Evolutionary conservation across 2,113 vertebrate species (phyloP).

Genomic region (Eira barbara): DNA sequence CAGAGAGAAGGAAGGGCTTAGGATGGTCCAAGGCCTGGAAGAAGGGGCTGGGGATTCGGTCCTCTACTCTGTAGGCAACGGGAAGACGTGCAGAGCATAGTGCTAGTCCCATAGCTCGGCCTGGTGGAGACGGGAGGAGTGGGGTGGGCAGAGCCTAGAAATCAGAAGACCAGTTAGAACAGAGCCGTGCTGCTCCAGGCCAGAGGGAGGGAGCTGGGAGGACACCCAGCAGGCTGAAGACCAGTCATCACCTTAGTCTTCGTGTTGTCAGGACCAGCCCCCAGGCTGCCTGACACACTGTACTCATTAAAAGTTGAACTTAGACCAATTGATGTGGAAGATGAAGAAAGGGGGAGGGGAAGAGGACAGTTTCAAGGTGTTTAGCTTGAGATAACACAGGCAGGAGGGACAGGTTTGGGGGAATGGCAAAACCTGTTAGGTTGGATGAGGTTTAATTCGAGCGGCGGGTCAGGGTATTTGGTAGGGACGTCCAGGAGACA

Average conservation of each 20-base stretch:
- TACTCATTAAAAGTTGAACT: not conserved
- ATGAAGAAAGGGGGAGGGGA: not conserved
- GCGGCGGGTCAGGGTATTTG: not conserved
- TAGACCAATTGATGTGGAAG: not conserved
- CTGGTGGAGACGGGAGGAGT: fast-evolving
- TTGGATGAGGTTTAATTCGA: not conserved
- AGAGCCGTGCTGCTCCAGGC: not conserved
- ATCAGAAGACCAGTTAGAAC: not conserved
- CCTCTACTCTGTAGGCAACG: not conserved
- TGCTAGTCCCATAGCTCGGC: no score
- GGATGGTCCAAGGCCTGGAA: not conserved
- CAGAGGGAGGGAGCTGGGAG: not conserved
- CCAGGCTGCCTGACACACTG: not conserved
- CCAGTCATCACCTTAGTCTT: not conserved
- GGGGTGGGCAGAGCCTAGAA: not conserved
- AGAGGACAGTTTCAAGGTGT: not conserved
- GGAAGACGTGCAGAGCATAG: not conserved
- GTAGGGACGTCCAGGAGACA: not conserved
- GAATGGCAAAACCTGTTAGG: not conserved
- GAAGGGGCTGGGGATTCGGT: not conserved
- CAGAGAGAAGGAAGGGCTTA: not conserved
- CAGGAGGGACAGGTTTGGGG: not conserved
- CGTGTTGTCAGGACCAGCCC: not conserved
- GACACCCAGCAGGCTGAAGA: not conserved
- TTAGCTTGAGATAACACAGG: not conserved